A percentile compares a stretch with the other conserved stretches of the same genome.
phyloP scores from a whole-genome alignment of 2,113 vertebrate species.

The Onychostoma macrolepis region DNA sequence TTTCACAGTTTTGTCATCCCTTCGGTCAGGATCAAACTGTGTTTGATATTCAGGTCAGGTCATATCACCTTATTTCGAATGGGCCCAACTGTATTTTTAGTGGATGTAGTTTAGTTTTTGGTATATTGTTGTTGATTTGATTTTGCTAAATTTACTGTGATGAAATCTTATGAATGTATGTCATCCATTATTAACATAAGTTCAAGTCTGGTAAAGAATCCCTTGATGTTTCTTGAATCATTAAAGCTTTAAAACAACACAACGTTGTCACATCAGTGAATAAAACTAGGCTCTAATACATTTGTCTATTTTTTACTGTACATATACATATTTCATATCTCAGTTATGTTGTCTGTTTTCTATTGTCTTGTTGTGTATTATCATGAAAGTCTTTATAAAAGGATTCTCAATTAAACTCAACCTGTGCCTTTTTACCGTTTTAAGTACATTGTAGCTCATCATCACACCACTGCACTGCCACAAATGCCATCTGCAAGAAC shows the following conservation, averaged over 20 bases:
- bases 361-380: not conserved
- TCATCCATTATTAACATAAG: not conserved
- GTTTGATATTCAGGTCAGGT: not conserved
- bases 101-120: not conserved
- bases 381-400: not conserved
- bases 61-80: not conserved
- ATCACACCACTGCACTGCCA: not conserved
- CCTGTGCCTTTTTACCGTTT: too few relatives aligned
- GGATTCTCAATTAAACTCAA: not conserved
- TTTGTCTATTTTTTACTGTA: not conserved
- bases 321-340: not conserved
- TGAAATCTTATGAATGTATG: not conserved
- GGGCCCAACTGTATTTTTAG: not conserved
- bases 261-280: not conserved
- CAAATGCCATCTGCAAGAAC: not conserved
- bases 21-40: not conserved
- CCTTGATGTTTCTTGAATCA: not conserved
- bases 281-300: not conserved
- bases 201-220: not conserved
- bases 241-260: not conserved
- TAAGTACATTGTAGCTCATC: not conserved
- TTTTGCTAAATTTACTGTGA: not conserved
- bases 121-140: not conserved
- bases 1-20: too few relatives aligned
- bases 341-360: too few relatives aligned